Evolutionary conservation across 2,797 vertebrate species (phyloP), one percentile per base, ranked within the genome.

Genomic region (Periophthalmus magnuspinnatus): DNA sequence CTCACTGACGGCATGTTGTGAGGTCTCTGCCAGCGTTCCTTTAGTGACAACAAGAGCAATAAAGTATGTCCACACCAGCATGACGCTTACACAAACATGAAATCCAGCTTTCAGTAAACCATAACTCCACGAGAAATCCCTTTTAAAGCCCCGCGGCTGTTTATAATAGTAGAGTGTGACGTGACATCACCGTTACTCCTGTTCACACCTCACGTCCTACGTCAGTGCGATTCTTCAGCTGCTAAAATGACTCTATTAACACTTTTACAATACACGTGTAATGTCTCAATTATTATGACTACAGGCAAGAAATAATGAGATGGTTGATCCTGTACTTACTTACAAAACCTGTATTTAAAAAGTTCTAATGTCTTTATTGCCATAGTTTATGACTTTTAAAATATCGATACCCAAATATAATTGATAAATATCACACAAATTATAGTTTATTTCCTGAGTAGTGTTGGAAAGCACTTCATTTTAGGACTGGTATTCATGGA

Each of bases 21-120:
- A 57, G 56, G 56, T 32, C 57, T 59, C 6, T 34, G 13, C 52
- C 52, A 22, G 21, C 22, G 52, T 13, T 22, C 11, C 9, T 22
- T 54, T 57, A 24, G 5, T 16, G 24, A 6, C 57, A 55, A 21
- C 14, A 61, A n/a, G 34, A 60, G 58, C 33, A 60, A 34, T 59
- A 34, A 59, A 59, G 7, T 59, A 11, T 17, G 22, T 32, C 24
- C 24, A 21, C 33, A 13, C 33, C 19, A 61, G 41, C 34, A 1
- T 22, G 34, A n/a, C 38, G 34, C 34, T 34, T 61, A 41, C 38
- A 61, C 59, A 61, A 61, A 61, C 32, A 61, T 45, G 9, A 28
- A 61, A 61, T 38, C 6, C 59, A 36, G 33, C 33, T 61, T 61
- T 38, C 34, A 61, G 33, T 24, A 36, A 61, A 36, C n/a, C 33